Base-by-base conservation (phyloP, 2,113 vertebrate genomes). In the Pelodiscus sinensis region DNA sequence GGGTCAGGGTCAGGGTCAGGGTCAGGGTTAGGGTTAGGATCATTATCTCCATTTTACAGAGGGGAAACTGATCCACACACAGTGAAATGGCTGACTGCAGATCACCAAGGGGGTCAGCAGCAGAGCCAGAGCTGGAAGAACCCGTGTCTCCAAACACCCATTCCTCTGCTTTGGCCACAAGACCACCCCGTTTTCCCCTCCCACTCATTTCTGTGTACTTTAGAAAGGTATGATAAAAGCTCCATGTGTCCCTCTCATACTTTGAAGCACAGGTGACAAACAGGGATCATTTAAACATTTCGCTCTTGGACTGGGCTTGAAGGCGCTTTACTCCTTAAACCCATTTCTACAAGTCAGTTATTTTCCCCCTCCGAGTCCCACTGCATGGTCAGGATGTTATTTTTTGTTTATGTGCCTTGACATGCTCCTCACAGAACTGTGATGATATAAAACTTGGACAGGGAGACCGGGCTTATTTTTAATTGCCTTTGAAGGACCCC, bases 351-450 rank as follows among this genome's bases (percentile, higher is more conserved):
- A 98, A 98, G 97, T 97, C 22, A 75, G 94, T 90, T 96, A 97
- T 97, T 97, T 44, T 98, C 96, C 38, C 73, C 4, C n/a, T 77
- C 38, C 96, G 96, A 95, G 93, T 96, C 95, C 87, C 35, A 93
- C 96, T 95, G 96, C 96, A 97, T 92, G 95, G 96, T 95, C 97
- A 97, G 97, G 97, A 97, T 97, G 58, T 75, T 56, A 58, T 50
- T 95, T 88, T 97, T 94, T 84, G 94, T 97, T 97, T 97, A 97
- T 97, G 96, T 97, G 96, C 97, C 97, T 97, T 97, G 97, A 98
- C 97, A 98, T 95, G 98, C 96, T 97, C 96, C 96, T 97, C 97
- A 96, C 96, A 97, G 94, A 97, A 81, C 50, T 71, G 29, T 38
- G 44, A 15, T 81, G 91, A 88, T 92, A 75, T 55, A 81, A 84